Evolutionary conservation across 2,888 invertebrate genomes (phyloP).

Genomic region (Agrochola lota): DNA sequence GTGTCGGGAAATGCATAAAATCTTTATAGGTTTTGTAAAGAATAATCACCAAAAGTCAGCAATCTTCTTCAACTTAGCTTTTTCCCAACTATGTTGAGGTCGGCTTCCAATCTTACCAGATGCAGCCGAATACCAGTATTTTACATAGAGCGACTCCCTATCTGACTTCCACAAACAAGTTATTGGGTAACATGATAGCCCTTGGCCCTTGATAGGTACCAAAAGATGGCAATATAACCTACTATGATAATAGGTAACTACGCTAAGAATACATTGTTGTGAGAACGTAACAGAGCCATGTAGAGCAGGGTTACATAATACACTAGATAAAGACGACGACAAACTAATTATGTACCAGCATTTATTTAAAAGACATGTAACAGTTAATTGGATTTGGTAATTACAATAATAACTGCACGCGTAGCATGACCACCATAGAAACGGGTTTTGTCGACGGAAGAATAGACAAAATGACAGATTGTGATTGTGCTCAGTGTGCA

Average conservation of each 20-base stretch:
- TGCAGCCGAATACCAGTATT: neutral
- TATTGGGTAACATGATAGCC: too few species aligned
- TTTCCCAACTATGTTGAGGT: neutral
- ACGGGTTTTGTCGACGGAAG: too few species aligned
- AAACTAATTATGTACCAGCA: constrained; percentile 5
- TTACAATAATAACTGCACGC: neutral
- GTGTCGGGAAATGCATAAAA: neutral
- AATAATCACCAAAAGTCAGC: neutral
- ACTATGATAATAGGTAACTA: neutral
- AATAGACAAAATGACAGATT: too few species aligned
- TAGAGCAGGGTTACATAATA: constrained; percentile 20
- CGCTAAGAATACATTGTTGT: neutral
- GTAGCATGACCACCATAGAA: too few species aligned
- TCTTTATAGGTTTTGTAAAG: neutral
- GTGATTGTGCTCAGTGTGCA: too few species aligned
- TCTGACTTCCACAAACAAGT: neutral
- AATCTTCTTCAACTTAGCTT: neutral
- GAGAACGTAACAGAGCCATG: constrained; percentile 1
- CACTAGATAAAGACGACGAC: constrained; percentile 10
- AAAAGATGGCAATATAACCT: neutral
- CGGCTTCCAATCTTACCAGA: neutral
- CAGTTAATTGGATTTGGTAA: constrained; percentile 26
- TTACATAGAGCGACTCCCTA: neutral
- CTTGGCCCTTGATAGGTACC: neutral
- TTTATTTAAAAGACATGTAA: neutral